Evolutionary conservation across 2,888 invertebrate species (phyloP), one percentile per base, ranked within the genome.

Genomic region (Drosophila greeni): DNA sequence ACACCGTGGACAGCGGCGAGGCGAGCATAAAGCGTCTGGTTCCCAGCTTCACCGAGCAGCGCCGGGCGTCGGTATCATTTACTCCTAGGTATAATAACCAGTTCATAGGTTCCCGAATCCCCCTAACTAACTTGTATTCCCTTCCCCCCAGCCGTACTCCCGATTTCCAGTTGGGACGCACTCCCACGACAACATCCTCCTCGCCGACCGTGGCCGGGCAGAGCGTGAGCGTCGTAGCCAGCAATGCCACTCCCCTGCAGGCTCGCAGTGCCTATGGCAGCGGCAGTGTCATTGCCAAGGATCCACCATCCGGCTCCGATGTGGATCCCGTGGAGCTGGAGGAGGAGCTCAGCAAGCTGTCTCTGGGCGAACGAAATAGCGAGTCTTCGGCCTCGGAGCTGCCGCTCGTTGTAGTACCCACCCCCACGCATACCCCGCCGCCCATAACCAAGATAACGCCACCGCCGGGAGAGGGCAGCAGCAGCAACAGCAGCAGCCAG

Each of bases 1-100:
- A 92, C 87, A 93, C 93, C 42, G 89, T 93, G 47, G 93, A 93
- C 83, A 92, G 92, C 43, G 92, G 92, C 2, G 88, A 91, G 66
- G 88, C 90, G 2, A 91, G 91, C 52, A 90, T 90, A 43, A 88
- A 88, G 66, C 85, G 84, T 64, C 76, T 86, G 68, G 85, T 86
- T 68, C 86, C 88, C 26, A 82, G 82, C 60, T 80, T 85, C 34
- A 84, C 80, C 24, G 89, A 89, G 73, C 88, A 87, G 79, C 86
- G 88, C 61, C 85, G 88, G 72, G 88, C 88, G 57, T 88, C 88
- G 62, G 85, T 87, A 61, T 87, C 89, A 16, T 87, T 87, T 73
- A 86, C 87, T 40, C 86, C 86, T 42, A 87, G 86, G 89, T 89
- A 82, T 0, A 26, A 11, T 3, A 3, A 3, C 26, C 7, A 11